Evolutionary conservation across 1,140 invertebrate genomes (phyloP), one percentile per base, ranked within the genome.

Genomic region (Chionoecetes opilio): DNA sequence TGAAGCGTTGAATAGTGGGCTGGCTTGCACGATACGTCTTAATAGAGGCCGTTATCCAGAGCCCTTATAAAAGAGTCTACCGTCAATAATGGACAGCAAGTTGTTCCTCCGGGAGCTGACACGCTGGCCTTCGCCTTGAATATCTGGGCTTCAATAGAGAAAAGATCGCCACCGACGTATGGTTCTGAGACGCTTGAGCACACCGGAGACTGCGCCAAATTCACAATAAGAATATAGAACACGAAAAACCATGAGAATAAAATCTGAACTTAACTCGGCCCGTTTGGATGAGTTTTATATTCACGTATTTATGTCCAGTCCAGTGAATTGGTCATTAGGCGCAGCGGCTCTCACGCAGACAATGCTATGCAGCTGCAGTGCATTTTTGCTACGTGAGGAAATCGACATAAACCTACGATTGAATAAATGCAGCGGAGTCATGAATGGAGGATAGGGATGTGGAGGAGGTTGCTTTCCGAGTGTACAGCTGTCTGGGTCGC

Each of bases 21-120:
- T 11, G 85, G 85, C 86, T 93, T 93, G 93, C 93, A 93, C 93
- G 93, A 93, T 93, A 93, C 85, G 93, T 93, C 93, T 93, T 93
- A 93, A 93, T 93, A 89, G 93, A 31, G 93, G 93, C 93, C 85
- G 93, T 93, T 93, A 93, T 75, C 41, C 41, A 53, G 31, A 38
- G 53, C 82, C 53, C 82, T 93, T 86, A 85, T 85, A 85, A 85
- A 86, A 93, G 92, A 32, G n/a, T 41, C 37, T 9, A 41, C 37
- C 31, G 84, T 85, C 26, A 38, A 93, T 85, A 93, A 93, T 85
- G 32, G 89, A 14, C 46, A 91, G 46, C 31, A 34, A 75, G 46
- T 75, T 91, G 89, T 75, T 91, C 89, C 89, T 91, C 89, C 89
- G 34, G 31, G 31, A 91, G 46, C 89, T 53, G 38, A n/a, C 88